Evolutionary conservation across 2,888 invertebrate species (phyloP).

Genomic region (Heliconius sara): DNA sequence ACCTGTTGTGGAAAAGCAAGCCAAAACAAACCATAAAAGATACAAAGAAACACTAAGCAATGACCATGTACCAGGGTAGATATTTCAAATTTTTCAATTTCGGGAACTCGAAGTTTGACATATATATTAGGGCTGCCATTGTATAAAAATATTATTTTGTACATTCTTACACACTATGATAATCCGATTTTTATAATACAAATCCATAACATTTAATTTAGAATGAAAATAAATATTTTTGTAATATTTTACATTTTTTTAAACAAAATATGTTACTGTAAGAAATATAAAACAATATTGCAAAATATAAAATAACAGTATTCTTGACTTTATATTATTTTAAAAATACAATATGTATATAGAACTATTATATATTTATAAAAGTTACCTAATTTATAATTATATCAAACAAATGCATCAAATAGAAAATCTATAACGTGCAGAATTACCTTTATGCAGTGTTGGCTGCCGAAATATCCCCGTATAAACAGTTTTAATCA

Average conservation of each 20-base stretch:
- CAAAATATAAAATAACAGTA: too few species aligned
- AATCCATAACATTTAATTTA: neutral
- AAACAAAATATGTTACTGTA: neutral
- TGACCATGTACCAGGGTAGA: neutral
- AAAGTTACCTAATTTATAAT: neutral
- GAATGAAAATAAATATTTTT: neutral
- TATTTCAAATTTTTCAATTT: slow-evolving; percentile 9
- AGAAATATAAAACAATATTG: neutral
- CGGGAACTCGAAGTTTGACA: neutral
- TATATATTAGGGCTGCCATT: neutral
- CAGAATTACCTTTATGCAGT: neutral
- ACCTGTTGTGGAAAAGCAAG: neutral
- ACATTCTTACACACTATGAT: neutral
- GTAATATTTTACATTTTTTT: neutral
- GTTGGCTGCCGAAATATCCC: neutral
- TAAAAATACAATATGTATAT: too few species aligned
- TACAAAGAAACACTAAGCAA: neutral
- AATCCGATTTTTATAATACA: neutral
- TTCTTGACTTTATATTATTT: too few species aligned
- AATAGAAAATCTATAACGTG: neutral
- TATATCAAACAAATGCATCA: neutral
- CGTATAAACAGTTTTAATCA: neutral
- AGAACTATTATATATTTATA: neutral
- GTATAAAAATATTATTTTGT: neutral
- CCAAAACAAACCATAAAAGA: neutral